Evolutionary conservation across 2,797 vertebrate species (phyloP).

Genomic region (Neosalanx taihuensis): DNA sequence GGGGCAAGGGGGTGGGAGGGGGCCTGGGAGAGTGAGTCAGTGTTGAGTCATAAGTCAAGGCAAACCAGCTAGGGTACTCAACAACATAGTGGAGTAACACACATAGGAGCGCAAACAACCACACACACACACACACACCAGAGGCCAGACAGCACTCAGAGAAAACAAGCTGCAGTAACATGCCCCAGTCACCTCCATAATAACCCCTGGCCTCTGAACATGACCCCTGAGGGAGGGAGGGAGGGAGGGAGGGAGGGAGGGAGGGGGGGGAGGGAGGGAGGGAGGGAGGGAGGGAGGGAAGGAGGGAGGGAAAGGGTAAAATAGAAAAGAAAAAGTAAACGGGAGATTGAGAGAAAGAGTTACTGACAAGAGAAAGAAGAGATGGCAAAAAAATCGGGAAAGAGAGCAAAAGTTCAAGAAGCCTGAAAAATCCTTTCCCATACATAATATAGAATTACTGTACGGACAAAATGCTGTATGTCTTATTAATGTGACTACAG

Average conservation of each 20-base stretch:
- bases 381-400: too few species aligned
- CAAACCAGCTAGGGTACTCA: constrained; percentile 60
- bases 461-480: too few species aligned
- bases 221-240: constrained; percentile 14
- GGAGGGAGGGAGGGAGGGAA: neutral
- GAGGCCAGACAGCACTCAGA: constrained; percentile 36
- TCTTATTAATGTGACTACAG: too few species aligned
- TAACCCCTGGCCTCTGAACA: constrained; percentile 51
- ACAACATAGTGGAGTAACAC: constrained; percentile 41
- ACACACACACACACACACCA: constrained; percentile 60
- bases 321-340: neutral
- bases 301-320: too few species aligned
- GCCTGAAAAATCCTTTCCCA: too few species aligned
- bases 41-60: constrained; percentile 77
- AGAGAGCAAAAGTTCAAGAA: too few species aligned
- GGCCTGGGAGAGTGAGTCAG: constrained; percentile 76
- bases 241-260: neutral
- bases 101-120: constrained; percentile 42
- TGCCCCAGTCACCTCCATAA: constrained; percentile 59
- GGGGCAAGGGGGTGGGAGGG: constrained; percentile 55
- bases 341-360: neutral
- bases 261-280: neutral
- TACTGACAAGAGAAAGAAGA: too few species aligned
- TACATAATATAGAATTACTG: too few species aligned
- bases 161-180: constrained; percentile 58